Percentiles rank a stretch among this genome's conserved stretches.
Conservation (phyloP, 2,888 invertebrate species). For the Drosophila atroscutellata region DNA sequence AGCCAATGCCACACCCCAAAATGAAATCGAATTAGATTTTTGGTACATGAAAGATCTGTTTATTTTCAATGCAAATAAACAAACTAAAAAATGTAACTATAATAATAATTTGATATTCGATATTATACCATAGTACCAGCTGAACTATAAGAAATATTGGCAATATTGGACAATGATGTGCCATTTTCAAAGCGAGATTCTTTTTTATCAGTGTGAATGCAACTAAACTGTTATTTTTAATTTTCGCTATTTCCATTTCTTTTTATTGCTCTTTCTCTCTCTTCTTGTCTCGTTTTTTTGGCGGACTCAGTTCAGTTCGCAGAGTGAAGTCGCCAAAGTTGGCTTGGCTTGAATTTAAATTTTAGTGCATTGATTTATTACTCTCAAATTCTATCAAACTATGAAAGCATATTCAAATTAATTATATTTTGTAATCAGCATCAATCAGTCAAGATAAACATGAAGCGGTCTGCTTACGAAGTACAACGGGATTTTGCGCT, state of each 20-base stretch:
- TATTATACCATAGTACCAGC: neutral
- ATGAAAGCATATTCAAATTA: neutral
- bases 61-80: too few species aligned
- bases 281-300: neutral
- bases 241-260: neutral
- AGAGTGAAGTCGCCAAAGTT: neutral
- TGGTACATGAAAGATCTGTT: neutral
- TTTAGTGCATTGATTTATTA: neutral
- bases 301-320: neutral
- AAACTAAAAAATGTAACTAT: too few species aligned
- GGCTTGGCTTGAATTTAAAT: neutral
- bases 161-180: neutral
- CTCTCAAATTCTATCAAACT: neutral
- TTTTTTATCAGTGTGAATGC: neutral
- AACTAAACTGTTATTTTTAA: neutral
- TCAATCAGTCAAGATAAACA: neutral
- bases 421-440: neutral
- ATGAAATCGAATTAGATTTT: neutral
- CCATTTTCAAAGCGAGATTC: neutral
- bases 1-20: neutral
- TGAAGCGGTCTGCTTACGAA: slow-evolving; percentile 65
- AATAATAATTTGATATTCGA: neutral
- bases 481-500: slow-evolving; percentile 79
- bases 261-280: neutral
- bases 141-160: neutral